phyloP scores from a whole-genome alignment of 2,797 vertebrate genomes.

The Rhyacichthys aspro region DNA sequence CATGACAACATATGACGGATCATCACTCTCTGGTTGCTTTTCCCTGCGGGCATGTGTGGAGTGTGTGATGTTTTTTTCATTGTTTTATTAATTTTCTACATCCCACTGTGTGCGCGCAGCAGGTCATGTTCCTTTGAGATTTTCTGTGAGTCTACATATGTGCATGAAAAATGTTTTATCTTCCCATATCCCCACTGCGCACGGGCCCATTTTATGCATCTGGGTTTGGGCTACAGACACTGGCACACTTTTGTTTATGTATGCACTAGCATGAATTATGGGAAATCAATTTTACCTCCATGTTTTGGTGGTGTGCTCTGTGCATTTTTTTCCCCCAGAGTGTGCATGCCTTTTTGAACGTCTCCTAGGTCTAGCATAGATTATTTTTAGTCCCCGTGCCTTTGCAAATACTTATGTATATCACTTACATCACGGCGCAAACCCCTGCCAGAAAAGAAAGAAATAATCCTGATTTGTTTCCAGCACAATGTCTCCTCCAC shows the following conservation, averaged over 20 bases:
- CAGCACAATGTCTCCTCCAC: conserved; percentile 18
- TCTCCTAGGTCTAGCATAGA: conserved; percentile 19
- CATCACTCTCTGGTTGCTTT: conserved; percentile 42
- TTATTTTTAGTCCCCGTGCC: conserved; percentile 37
- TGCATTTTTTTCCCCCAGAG: conserved; percentile 6
- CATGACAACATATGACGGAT: conserved; percentile 33
- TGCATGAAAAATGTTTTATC: conserved; percentile 43
- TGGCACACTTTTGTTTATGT: conserved; percentile 41
- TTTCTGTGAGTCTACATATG: conserved; percentile 16
- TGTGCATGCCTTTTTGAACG: conserved; percentile 20
- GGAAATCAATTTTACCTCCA: conserved; percentile 36
- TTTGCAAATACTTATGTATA: conserved; percentile 37
- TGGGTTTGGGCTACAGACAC: conserved; percentile 23
- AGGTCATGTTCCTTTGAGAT: conserved; percentile 28
- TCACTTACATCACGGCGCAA: conserved; percentile 43
- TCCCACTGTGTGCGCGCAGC: conserved; percentile 35
- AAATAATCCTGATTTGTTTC: conserved; percentile 28
- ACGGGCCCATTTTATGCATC: conserved; percentile 36
- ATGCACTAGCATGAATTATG: conserved; percentile 23
- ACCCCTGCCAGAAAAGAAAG: conserved; percentile 32
- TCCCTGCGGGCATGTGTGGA: conserved; percentile 36
- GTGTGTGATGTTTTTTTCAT: conserved; percentile 32
- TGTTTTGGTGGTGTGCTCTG: conserved; percentile 9
- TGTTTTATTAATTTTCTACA: conserved; percentile 41
- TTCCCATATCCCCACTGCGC: conserved; percentile 23